Evolutionary conservation across 2,888 invertebrate genomes (phyloP).

Genomic region (Helleia helle): DNA sequence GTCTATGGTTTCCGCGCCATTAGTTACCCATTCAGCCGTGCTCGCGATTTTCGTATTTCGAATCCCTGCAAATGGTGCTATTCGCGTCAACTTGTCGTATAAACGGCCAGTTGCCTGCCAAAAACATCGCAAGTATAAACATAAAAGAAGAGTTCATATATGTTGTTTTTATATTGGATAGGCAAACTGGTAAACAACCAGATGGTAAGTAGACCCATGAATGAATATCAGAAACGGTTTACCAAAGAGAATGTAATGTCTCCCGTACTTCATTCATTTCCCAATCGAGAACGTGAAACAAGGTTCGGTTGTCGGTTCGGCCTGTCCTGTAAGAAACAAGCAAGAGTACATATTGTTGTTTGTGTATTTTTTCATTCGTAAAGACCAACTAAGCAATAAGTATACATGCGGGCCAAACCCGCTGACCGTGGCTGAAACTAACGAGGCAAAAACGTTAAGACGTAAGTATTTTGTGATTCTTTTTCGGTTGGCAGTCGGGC

Average conservation of each 20-base stretch:
- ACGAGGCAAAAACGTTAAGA: slow-evolving; percentile 26
- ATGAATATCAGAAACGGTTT: no score
- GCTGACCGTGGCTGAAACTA: slow-evolving; percentile 29
- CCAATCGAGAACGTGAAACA: no score
- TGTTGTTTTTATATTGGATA: no score
- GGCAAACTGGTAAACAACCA: no score
- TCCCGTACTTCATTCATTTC: no score
- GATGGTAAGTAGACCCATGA: no score
- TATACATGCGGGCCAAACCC: slow-evolving; percentile 24
- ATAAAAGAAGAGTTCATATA: neutral
- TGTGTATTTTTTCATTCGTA: neutral
- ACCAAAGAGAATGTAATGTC: no score
- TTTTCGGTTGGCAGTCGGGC: slow-evolving; percentile 33
- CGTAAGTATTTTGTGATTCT: slow-evolving; percentile 38
- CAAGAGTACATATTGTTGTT: no score
- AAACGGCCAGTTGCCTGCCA: slow-evolving; percentile 33
- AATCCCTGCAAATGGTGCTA: slow-evolving; percentile 46
- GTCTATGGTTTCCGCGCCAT: slow-evolving; percentile 63
- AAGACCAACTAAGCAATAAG: slow-evolving; percentile 11
- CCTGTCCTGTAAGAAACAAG: no score
- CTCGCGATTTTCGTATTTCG: slow-evolving; percentile 54
- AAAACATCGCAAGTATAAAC: slow-evolving; percentile 21
- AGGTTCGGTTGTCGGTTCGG: no score
- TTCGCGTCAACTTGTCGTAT: slow-evolving; percentile 39
- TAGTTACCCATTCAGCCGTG: slow-evolving; percentile 49